A percentile compares a stretch with the other conserved stretches of the same genome.
phyloP scores from a whole-genome alignment of 2,797 vertebrate genomes.

The Perodicticus potto region DNA sequence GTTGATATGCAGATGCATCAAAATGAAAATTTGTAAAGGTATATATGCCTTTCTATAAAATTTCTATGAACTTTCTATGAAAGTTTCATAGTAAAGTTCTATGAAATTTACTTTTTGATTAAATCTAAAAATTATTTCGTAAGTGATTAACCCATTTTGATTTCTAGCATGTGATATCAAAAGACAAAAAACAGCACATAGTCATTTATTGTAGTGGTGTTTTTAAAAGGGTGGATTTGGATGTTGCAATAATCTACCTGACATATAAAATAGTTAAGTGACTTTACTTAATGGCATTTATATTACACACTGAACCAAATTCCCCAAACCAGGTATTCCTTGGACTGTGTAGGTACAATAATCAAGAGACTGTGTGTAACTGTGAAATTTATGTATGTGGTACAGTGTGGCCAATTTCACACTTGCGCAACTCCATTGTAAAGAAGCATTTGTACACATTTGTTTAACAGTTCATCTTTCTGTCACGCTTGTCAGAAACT shows the following conservation, averaged over 20 bases:
- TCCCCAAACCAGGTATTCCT: background rate
- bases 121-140: slow-evolving; percentile 5
- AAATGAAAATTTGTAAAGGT: slow-evolving; percentile 2
- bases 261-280: slow-evolving; percentile 51
- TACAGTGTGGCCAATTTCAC: slow-evolving; percentile 45
- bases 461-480: slow-evolving; percentile 1
- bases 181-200: background rate
- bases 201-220: background rate
- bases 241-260: background rate
- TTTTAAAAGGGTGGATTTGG: background rate
- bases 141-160: background rate
- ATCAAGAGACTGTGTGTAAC: background rate
- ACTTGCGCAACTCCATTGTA: slow-evolving; percentile 24
- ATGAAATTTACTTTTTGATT: background rate
- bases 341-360: background rate
- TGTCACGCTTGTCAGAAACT: background rate
- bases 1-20: background rate
- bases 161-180: background rate
- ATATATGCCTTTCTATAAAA: background rate
- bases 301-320: slow-evolving; percentile 47
- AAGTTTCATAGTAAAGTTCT: background rate
- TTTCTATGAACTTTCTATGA: too few species aligned
- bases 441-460: slow-evolving; percentile 47
- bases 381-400: slow-evolving; percentile 34
- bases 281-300: slow-evolving; percentile 43